Percentiles rank a stretch among this genome's conserved stretches.
These are phyloP conservation scores for Lochmaea crataegi DNA, from an alignment of 2,888 invertebrate species.

Conservation along the genomic window DNA sequence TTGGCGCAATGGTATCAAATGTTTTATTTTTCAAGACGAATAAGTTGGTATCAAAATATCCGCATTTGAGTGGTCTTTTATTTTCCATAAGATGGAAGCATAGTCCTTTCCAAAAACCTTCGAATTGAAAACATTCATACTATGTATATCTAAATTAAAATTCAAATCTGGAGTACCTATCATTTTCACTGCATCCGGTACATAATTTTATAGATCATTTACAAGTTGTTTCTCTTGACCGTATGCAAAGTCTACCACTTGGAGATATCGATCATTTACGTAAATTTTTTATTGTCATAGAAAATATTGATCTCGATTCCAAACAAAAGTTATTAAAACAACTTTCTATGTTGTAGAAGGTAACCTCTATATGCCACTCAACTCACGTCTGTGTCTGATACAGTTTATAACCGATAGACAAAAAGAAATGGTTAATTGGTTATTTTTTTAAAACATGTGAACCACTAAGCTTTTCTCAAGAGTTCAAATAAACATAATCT, in stretches of 20 bases:
- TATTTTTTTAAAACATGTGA: background rate
- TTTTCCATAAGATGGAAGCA: too few species aligned
- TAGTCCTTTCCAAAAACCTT: too few species aligned
- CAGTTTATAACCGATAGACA: background rate
- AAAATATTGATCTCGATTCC: constrained; percentile 3
- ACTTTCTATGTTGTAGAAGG: constrained; percentile 1
- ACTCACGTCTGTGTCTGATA: background rate
- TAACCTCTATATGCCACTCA: constrained; percentile 8
- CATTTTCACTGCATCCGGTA: background rate
- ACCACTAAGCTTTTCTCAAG: background rate
- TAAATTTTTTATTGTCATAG: constrained; percentile 17
- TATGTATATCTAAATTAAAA: too few species aligned
- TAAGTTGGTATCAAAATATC: too few species aligned
- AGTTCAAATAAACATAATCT: background rate
- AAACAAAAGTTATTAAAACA: constrained; percentile 3
- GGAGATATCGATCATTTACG: constrained; percentile 14
- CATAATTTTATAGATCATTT: background rate
- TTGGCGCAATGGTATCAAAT: too few species aligned
- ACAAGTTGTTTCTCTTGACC: background rate
- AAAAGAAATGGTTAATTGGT: background rate
- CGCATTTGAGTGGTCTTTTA: too few species aligned
- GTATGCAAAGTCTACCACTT: background rate
- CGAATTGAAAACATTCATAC: too few species aligned
- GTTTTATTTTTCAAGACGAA: too few species aligned
- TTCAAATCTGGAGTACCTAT: background rate